Evolutionary conservation across 2,797 vertebrate species (phyloP).

Genomic region (Chaetodon trifasciatus): DNA sequence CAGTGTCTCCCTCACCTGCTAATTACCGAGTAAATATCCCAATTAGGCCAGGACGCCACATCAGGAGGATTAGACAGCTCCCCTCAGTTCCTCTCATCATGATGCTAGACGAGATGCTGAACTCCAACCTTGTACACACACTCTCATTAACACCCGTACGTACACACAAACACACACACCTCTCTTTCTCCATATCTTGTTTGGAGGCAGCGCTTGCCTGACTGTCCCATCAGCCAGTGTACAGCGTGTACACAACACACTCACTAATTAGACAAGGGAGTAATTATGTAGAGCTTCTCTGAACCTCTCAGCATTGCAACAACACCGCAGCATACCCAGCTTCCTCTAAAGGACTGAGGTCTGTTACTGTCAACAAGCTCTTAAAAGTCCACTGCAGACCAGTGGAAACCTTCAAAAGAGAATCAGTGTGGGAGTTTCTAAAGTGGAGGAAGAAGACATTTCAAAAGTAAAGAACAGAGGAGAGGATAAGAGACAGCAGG

Average conservation of each 20-base stretch:
- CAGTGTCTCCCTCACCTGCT: slow-evolving; percentile 90
- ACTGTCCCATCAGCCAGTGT: slow-evolving; percentile 87
- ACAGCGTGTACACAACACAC: slow-evolving; percentile 86
- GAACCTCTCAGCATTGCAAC: slow-evolving; percentile 69
- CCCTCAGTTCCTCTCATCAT: slow-evolving; percentile 74
- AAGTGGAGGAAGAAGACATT: slow-evolving; percentile 57
- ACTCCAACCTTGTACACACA: slow-evolving; percentile 74
- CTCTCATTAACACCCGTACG: slow-evolving; percentile 72
- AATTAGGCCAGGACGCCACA: slow-evolving; percentile 89
- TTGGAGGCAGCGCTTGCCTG: slow-evolving; percentile 79
- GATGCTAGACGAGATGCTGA: slow-evolving; percentile 74
- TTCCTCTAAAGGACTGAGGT: slow-evolving; percentile 72
- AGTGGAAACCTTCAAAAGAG: slow-evolving; percentile 55
- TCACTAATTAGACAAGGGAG: slow-evolving; percentile 90
- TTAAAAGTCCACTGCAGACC: slow-evolving; percentile 73
- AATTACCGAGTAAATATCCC: slow-evolving; percentile 94
- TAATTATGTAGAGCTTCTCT: slow-evolving; percentile 85
- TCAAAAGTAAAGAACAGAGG: slow-evolving; percentile 71
- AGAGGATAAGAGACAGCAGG: slow-evolving; percentile 57
- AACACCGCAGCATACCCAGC: slow-evolving; percentile 51
- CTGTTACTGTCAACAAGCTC: slow-evolving; percentile 78
- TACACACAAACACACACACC: slow-evolving; percentile 32
- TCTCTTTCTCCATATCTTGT: slow-evolving; percentile 77
- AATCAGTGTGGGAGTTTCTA: slow-evolving; percentile 60
- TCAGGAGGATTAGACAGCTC: slow-evolving; percentile 87